phyloP scores from a whole-genome alignment of 2,888 invertebrate genomes.

The Hyles lineata region DNA sequence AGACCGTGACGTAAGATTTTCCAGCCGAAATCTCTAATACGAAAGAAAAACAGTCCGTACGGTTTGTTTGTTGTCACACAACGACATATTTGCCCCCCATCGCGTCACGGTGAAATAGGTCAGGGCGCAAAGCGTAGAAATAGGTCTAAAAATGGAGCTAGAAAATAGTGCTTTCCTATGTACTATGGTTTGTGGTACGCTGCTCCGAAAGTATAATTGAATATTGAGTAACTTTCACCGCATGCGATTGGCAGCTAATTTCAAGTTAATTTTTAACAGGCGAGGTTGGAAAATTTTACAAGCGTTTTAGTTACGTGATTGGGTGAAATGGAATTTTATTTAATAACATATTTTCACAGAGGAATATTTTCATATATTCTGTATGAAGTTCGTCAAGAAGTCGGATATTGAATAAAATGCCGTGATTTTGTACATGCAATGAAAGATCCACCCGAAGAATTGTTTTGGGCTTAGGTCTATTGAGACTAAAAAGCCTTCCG shows the following conservation, averaged over 20 bases:
- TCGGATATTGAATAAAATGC: too few relatives aligned
- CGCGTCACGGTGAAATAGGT: conserved; percentile 13
- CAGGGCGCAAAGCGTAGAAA: conserved; percentile 21
- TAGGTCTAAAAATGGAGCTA: conserved; percentile 21
- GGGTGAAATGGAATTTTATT: background rate
- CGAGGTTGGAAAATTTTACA: background rate
- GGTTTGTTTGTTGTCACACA: conserved; percentile 7
- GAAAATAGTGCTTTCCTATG: conserved; percentile 23
- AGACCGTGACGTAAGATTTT: conserved; percentile 6
- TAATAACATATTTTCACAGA: background rate
- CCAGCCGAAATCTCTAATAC: conserved; percentile 15
- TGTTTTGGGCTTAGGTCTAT: too few relatives aligned
- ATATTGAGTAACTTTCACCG: conserved; percentile 6
- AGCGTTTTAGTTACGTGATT: background rate
- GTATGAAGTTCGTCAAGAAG: too few relatives aligned
- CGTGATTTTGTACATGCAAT: too few relatives aligned
- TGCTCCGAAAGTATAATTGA: conserved; percentile 13
- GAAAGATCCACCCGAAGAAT: too few relatives aligned
- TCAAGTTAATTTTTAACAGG: background rate
- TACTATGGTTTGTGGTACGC: conserved; percentile 19
- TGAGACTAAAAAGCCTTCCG: too few relatives aligned
- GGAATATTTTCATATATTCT: too few relatives aligned
- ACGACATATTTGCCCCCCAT: conserved; percentile 24
- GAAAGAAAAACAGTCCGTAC: conserved; percentile 22
- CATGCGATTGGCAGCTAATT: conserved; percentile 21